These are phyloP conservation scores for Masticophis lateralis DNA, from an alignment of 2,797 vertebrate genomes.

Conservation along the genomic window DNA sequence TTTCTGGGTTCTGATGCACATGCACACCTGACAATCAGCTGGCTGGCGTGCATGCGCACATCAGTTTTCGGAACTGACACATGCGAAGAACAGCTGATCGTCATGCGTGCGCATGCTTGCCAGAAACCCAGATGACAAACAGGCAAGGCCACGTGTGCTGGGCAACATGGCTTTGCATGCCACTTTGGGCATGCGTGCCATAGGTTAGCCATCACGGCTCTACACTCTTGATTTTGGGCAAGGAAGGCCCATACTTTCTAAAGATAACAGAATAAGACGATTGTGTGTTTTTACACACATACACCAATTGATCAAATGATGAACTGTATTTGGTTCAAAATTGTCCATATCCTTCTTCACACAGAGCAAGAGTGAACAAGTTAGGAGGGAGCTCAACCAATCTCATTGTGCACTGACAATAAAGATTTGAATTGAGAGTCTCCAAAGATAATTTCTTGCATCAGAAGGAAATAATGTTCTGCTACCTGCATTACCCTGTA, in stretches of 20 bases:
- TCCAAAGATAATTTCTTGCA: neutral
- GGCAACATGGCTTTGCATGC: no score
- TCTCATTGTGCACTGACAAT: no score
- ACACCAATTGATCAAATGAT: neutral
- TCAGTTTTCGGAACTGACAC: no score
- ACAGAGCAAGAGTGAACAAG: neutral
- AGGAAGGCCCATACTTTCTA: neutral
- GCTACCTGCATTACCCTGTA: neutral
- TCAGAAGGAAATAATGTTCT: neutral
- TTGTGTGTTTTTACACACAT: neutral
- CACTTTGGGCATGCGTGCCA: no score
- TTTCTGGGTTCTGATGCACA: no score
- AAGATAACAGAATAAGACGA: neutral
- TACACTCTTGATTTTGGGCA: neutral
- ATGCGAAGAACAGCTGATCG: no score
- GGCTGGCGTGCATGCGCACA: no score
- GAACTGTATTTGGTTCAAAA: neutral
- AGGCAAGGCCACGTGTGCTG: no score
- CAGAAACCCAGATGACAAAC: no score
- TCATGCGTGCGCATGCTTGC: rapidly evolving
- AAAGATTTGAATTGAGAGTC: no score
- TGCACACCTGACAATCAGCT: no score
- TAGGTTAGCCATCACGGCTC: no score
- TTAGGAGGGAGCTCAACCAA: neutral
- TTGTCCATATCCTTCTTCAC: neutral